Evolutionary conservation across 2,797 vertebrate genomes (phyloP).

Genomic region (Centropyge bicolor): DNA sequence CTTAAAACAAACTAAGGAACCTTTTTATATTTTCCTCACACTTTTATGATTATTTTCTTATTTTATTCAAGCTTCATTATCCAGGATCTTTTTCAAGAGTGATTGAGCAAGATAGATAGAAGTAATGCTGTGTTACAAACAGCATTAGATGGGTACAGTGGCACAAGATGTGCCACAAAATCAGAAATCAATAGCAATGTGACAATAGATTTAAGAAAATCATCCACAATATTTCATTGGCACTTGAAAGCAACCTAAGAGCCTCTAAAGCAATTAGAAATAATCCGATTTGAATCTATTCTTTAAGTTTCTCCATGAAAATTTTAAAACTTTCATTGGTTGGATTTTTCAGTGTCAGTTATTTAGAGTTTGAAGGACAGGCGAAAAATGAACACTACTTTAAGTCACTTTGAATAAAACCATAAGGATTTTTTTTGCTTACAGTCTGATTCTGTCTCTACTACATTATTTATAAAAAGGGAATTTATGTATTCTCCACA

Average conservation of each 20-base stretch:
- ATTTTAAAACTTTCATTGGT: neutral
- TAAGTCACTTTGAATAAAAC: conserved; percentile 6
- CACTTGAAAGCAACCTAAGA: too few species aligned
- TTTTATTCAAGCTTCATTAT: neutral
- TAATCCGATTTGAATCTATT: too few species aligned
- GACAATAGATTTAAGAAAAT: too few species aligned
- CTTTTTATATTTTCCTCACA: neutral
- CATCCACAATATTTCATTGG: too few species aligned
- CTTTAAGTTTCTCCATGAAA: neutral
- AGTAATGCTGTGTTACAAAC: too few species aligned
- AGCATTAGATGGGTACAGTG: too few species aligned
- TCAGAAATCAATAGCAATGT: too few species aligned
- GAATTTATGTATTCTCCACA: neutral
- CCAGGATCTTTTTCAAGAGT: too few species aligned
- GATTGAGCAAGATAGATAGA: too few species aligned
- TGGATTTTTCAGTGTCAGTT: neutral
- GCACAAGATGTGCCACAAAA: too few species aligned
- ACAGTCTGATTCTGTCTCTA: neutral
- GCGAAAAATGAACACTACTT: neutral
- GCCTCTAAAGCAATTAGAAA: neutral
- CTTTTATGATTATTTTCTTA: neutral
- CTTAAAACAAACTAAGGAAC: neutral
- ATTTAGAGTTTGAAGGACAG: neutral
- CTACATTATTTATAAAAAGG: neutral
- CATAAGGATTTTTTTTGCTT: neutral